Percentiles rank a stretch among this genome's conserved stretches.
phyloP scores from a whole-genome alignment of 2,888 invertebrate genomes.

The Lacanobia oleracea region DNA sequence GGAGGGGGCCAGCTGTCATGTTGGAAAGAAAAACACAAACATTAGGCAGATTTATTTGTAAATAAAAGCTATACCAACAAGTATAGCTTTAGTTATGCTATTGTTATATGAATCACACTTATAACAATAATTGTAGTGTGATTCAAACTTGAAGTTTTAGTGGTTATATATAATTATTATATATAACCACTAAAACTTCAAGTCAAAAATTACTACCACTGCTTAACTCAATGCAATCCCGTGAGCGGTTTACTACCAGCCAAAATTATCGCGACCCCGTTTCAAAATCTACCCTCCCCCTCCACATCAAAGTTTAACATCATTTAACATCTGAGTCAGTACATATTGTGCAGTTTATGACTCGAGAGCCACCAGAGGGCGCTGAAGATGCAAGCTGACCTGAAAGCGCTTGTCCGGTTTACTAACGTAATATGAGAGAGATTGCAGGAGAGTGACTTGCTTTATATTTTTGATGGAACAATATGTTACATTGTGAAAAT shows the following conservation, averaged over 20 bases:
- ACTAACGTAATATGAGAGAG: slow-evolving; percentile 18
- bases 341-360: slow-evolving; percentile 39
- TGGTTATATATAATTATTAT: too few relatives aligned
- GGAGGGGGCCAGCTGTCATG: too few relatives aligned
- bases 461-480: neutral
- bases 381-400: slow-evolving; percentile 33
- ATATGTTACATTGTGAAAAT: neutral
- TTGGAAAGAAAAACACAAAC: too few relatives aligned
- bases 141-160: too few relatives aligned
- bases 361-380: slow-evolving; percentile 42
- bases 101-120: too few relatives aligned
- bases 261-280: slow-evolving; percentile 27
- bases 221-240: slow-evolving; percentile 21
- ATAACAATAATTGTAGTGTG: too few relatives aligned
- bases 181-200: too few relatives aligned
- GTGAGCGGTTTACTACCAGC: slow-evolving; percentile 22
- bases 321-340: neutral
- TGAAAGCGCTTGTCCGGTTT: slow-evolving; percentile 34
- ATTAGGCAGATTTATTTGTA: too few relatives aligned
- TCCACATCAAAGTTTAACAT: slow-evolving; percentile 25
- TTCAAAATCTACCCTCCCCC: neutral
- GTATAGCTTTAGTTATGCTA: too few relatives aligned
- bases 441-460: slow-evolving; percentile 1
- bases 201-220: neutral
- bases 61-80: too few relatives aligned